Evolutionary conservation across 2,113 vertebrate genomes (phyloP).

Genomic region (Cryptoleucopteryx plumbea): DNA sequence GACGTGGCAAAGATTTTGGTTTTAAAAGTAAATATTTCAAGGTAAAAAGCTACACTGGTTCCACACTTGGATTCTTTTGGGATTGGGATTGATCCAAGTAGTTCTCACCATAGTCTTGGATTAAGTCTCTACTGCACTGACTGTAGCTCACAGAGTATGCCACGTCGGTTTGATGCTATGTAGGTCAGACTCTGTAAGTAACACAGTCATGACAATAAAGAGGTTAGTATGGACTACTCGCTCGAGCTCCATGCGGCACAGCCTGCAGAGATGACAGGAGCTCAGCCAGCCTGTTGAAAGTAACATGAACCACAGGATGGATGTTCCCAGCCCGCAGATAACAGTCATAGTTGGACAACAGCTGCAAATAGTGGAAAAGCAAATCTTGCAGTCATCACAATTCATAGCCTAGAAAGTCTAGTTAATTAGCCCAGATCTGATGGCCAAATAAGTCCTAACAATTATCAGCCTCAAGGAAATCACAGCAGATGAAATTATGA

Average conservation of each 20-base stretch:
- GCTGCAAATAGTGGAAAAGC: not conserved
- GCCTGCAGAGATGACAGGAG: not conserved
- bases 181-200: not conserved
- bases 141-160: not conserved
- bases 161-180: accelerated
- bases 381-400: not conserved
- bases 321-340: not conserved
- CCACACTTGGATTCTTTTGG: not conserved
- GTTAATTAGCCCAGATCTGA: not conserved
- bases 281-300: not conserved
- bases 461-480: not conserved
- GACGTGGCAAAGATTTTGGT: not conserved
- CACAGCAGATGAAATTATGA: not conserved
- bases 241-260: not conserved
- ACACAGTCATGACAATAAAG: not conserved
- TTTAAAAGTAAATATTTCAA: not conserved
- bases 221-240: not conserved
- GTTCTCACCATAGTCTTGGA: not conserved
- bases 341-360: not conserved
- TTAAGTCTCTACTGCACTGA: not conserved
- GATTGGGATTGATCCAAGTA: not conserved
- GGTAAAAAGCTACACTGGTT: not conserved
- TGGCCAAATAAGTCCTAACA: not conserved
- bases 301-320: not conserved
- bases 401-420: not conserved